Conservation (phyloP, 2,888 invertebrate genomes). For the Drosophila histrio region DNA sequence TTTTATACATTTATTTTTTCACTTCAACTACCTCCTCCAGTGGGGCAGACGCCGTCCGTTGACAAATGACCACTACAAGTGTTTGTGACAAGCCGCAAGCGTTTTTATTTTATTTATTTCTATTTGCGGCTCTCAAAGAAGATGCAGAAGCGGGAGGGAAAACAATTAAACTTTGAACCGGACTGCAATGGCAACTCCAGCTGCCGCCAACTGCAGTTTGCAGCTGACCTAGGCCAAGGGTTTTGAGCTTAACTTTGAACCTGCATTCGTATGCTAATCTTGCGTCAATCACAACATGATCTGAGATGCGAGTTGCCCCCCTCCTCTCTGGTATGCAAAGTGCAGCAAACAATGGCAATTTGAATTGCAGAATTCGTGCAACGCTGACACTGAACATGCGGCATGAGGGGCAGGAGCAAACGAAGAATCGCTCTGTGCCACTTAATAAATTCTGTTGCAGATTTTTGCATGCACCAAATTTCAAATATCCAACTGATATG, state of each 20-base stretch:
- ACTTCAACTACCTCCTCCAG: conserved; percentile 19
- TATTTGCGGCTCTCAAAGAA: conserved; percentile 48
- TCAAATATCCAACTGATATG: conserved; percentile 79
- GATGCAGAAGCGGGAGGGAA: conserved; percentile 16
- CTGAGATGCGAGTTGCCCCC: conserved; percentile 31
- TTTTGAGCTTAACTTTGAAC: conserved; percentile 67
- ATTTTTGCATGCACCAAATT: conserved; percentile 77
- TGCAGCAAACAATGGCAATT: conserved; percentile 76
- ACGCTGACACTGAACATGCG: conserved; percentile 26
- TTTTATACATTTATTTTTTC: conserved; percentile 23
- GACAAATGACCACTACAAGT: conserved; percentile 84
- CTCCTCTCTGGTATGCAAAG: conserved; percentile 66
- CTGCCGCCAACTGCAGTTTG: background rate
- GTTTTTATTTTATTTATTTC: conserved; percentile 58
- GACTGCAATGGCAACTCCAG: background rate
- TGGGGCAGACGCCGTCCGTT: conserved; percentile 66
- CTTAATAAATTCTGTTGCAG: conserved; percentile 82
- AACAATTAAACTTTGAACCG: conserved; percentile 72
- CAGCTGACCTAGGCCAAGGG: conserved; percentile 66
- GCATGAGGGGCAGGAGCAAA: background rate
- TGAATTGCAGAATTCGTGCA: conserved; percentile 81
- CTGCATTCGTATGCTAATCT: conserved; percentile 75
- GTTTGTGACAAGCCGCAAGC: conserved; percentile 84
- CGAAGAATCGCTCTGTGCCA: conserved; percentile 55
- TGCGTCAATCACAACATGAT: conserved; percentile 77